A percentile compares a stretch with the other conserved stretches of the same genome.
phyloP scores from a whole-genome alignment of 2,797 vertebrate species.

The Oreochromis mossambicus region DNA sequence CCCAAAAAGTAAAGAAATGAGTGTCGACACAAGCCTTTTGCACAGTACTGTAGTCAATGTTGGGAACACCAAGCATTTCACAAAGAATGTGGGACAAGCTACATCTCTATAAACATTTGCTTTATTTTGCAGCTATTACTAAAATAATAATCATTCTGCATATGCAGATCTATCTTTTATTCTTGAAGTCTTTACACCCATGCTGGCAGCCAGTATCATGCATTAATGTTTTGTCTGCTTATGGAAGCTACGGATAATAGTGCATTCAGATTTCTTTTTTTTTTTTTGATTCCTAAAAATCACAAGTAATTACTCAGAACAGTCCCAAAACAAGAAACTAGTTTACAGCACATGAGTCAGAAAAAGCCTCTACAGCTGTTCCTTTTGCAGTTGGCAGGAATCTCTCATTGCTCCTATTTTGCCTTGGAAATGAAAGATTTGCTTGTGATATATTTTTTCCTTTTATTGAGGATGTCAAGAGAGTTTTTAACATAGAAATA shows the following conservation, averaged over 20 bases:
- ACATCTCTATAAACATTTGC: background rate
- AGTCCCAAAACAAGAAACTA: conserved; percentile 30
- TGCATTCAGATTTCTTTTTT: conserved; percentile 1
- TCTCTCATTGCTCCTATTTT: conserved; percentile 38
- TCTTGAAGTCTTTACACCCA: background rate
- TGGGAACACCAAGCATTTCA: background rate
- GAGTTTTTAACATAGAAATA: conserved; percentile 38
- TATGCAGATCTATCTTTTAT: background rate
- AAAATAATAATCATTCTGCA: background rate
- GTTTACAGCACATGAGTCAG: conserved; percentile 34
- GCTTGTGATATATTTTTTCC: conserved; percentile 28
- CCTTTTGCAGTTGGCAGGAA: conserved; percentile 24
- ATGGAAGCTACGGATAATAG: background rate
- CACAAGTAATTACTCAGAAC: conserved; percentile 31
- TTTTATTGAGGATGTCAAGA: conserved; percentile 33
- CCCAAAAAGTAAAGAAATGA: background rate
- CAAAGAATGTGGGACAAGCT: background rate
- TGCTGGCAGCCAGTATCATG: background rate
- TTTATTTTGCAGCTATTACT: background rate
- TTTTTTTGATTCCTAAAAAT: conserved; percentile 1
- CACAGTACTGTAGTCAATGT: fast-evolving
- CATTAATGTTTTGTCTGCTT: background rate
- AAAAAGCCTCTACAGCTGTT: conserved; percentile 50
- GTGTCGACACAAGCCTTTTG: background rate
- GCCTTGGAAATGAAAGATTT: conserved; percentile 48